Conservation (phyloP, 2,113 vertebrate genomes). For the Myiozetetes cayanensis region DNA sequence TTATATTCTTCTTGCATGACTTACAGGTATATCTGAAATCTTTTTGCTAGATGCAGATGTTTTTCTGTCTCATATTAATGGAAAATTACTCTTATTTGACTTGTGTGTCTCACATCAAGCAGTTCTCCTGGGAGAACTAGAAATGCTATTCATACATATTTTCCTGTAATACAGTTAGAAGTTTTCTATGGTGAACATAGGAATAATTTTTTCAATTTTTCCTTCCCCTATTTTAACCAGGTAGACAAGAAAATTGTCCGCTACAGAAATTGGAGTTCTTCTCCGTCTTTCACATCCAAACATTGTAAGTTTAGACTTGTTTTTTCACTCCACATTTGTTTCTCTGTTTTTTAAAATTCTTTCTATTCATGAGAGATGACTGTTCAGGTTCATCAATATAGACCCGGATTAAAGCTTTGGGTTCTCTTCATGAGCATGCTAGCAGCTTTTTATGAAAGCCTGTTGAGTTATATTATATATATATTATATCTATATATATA, state of each 20-base stretch:
- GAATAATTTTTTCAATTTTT: slow-evolving; percentile 4
- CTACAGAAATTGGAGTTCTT: slow-evolving; percentile 87
- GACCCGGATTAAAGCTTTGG: background rate
- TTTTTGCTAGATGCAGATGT: background rate
- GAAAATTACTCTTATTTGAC: background rate
- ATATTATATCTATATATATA: too few relatives aligned
- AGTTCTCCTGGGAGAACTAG: background rate
- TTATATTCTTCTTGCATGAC: background rate
- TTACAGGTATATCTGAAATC: background rate
- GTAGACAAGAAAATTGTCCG: slow-evolving; percentile 91
- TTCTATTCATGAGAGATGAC: background rate
- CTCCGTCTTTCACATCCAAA: slow-evolving; percentile 89
- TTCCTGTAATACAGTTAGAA: background rate
- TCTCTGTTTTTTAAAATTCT: background rate
- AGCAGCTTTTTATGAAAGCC: background rate
- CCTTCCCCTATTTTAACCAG: slow-evolving; percentile 67
- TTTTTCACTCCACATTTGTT: background rate
- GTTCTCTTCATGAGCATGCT: background rate
- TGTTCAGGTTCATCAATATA: background rate
- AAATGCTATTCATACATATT: background rate
- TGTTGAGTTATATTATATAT: background rate
- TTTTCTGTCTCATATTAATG: background rate
- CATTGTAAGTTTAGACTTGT: slow-evolving; percentile 79
- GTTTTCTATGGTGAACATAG: background rate
- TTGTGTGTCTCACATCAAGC: background rate